Base-by-base conservation (phyloP, 2,888 invertebrate species). In the Drosophila nr. medialis region DNA sequence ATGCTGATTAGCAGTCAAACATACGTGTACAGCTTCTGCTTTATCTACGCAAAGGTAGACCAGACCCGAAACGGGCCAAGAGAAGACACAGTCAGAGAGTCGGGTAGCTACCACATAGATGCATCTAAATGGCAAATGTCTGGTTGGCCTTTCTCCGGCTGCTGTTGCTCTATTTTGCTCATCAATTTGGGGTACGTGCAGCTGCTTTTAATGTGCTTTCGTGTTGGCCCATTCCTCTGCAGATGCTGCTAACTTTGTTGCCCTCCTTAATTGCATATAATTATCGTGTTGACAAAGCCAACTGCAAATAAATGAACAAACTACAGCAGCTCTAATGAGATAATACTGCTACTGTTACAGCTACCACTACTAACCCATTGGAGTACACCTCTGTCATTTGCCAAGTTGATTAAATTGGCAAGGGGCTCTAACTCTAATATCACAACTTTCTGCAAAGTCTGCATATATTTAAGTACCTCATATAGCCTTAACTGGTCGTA, bases 241-340 rank as follows among this genome's bases (percentile, higher is more conserved):
- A 34, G 30, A 51, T 50, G 71, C 34, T 59, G 54, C 60, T 50
- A 76, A 88, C 69, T 68, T 73, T 70, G 73, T 72, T 83, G 53
- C 42, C 42, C 30, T 66, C 69, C 72, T 77, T 81, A 86, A 87
- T 89, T 82, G 77, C 72, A 61, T 75, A 71, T 85, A 85, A 85
- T 85, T 85, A 83, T 67, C 68, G 62, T 75, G 89, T 84, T 84
- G 85, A 86, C 73, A 89, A 65, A 67, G 65, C 70, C 56, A 68
- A 72, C 75, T 70, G 59, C 72, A 67, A 74, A 60, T 69, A 78
- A 67, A 74, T 55, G 45, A 58, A 58, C 49, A n/a, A 48, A 34
- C 24, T 42, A 32, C 27, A 24, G 34, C 36, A 45, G 34, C 40
- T 40, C 36, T 24, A 38, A n/a, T 54, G 30, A 24, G 36, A 15